phyloP scores from a whole-genome alignment of 1,140 invertebrate species.

The Cepaea nemoralis region DNA sequence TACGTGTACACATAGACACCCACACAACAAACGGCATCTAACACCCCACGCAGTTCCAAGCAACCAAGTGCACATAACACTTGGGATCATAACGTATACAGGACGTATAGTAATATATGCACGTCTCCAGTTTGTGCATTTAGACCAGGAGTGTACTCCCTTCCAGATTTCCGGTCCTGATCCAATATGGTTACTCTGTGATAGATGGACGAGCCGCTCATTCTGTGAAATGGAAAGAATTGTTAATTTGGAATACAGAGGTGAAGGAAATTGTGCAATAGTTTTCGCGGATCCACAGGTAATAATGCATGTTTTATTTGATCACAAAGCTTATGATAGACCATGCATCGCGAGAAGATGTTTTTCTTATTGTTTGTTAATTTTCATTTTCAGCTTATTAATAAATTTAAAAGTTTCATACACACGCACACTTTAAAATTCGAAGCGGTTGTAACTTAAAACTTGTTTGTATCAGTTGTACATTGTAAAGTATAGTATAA shows the following conservation, averaged over 20 bases:
- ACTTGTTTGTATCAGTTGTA: too few species aligned
- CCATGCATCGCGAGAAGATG: too few species aligned
- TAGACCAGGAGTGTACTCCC: slow-evolving; percentile 7
- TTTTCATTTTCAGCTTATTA: too few species aligned
- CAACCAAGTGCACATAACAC: background rate
- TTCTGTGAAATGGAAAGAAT: slow-evolving; percentile 8
- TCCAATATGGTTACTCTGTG: background rate
- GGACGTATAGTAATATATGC: background rate
- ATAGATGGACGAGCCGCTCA: background rate
- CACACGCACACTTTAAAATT: too few species aligned
- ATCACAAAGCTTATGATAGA: too few species aligned
- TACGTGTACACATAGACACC: background rate
- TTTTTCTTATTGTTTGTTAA: too few species aligned
- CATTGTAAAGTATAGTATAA: too few species aligned
- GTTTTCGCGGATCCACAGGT: slow-evolving; percentile 34
- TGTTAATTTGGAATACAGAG: slow-evolving; percentile 25
- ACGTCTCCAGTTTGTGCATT: background rate
- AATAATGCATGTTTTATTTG: background rate
- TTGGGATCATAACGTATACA: background rate
- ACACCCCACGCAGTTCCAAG: background rate
- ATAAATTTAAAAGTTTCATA: too few species aligned
- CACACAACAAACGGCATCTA: background rate
- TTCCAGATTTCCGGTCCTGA: background rate
- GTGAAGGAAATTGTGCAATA: slow-evolving; percentile 31
- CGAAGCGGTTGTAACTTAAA: too few species aligned